Percentiles rank a stretch among this genome's conserved stretches.
Evolutionary conservation across 2,113 vertebrate genomes (phyloP).

Genomic region (Tautogolabrus adspersus): DNA sequence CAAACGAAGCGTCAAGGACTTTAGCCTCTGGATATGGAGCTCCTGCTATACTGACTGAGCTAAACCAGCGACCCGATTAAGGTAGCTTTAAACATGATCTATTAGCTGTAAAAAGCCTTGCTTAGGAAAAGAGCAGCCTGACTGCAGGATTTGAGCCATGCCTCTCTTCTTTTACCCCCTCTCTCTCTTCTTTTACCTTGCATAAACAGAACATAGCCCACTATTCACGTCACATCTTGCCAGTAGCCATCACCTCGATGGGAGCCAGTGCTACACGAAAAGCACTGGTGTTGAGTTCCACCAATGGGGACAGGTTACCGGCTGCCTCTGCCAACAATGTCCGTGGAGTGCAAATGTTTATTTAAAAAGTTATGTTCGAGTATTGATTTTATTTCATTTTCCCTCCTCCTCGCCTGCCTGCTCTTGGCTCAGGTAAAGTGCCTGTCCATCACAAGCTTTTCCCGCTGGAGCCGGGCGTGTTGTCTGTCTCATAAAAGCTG

Average conservation of each 20-base stretch:
- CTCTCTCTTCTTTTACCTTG: constrained; percentile 59
- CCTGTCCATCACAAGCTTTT: constrained; percentile 80
- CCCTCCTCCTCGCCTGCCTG: constrained; percentile 53
- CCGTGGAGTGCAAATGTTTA: constrained; percentile 84
- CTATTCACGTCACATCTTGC: constrained; percentile 79
- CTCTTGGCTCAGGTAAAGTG: constrained; percentile 76
- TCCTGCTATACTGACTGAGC: no score
- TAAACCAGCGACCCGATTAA: neutral
- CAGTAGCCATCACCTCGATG: constrained; percentile 82
- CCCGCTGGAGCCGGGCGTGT: constrained; percentile 63
- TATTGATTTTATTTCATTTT: constrained; percentile 85
- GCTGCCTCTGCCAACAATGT: constrained; percentile 81
- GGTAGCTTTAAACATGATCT: constrained; percentile 57
- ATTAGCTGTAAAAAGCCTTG: constrained; percentile 62
- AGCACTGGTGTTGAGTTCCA: constrained; percentile 79
- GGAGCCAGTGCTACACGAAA: constrained; percentile 71
- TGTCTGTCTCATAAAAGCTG: constrained; percentile 75
- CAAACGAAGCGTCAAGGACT: no score
- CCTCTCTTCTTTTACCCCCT: neutral
- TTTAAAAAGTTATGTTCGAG: constrained; percentile 85
- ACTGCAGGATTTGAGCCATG: constrained; percentile 24
- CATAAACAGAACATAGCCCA: constrained; percentile 77
- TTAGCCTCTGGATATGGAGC: no score
- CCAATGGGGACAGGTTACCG: constrained; percentile 80
- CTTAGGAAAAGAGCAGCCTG: constrained; percentile 38